phyloP scores from a whole-genome alignment of 2,888 invertebrate species.

The Gari tellinella region DNA sequence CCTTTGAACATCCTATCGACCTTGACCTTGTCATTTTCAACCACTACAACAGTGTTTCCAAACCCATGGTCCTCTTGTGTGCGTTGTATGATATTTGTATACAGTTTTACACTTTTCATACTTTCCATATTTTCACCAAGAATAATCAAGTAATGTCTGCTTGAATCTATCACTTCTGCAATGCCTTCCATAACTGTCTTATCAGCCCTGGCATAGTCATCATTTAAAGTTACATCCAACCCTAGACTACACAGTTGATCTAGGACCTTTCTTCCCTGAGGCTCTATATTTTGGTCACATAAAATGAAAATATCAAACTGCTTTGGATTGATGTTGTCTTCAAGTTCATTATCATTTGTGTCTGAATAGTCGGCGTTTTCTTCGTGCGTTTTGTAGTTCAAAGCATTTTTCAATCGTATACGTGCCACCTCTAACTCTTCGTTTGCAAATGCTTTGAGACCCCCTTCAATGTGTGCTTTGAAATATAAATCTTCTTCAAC shows the following conservation, averaged over 20 bases:
- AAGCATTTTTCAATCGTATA: conserved; percentile 22
- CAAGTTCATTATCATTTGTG: not conserved
- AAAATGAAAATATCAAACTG: conserved; percentile 32
- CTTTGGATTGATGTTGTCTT: not conserved
- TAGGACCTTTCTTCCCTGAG: not conserved
- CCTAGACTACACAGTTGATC: not conserved
- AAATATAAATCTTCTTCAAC: conserved; percentile 17
- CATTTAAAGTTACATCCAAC: conserved; percentile 22
- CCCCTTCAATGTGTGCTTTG: conserved; percentile 29
- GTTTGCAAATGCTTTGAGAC: conserved; percentile 20
- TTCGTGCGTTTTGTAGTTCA: not conserved
- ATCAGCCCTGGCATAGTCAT: conserved; percentile 6
- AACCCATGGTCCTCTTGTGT: conserved; percentile 2
- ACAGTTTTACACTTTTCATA: not conserved
- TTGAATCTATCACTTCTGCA: conserved; percentile 6
- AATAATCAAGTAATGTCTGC: conserved; percentile 29
- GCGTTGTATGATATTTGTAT: conserved; percentile 9
- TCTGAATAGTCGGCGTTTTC: not conserved
- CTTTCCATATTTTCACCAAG: not conserved
- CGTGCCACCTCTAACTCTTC: conserved; percentile 18
- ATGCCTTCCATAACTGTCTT: conserved; percentile 12
- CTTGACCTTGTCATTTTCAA: not conserved
- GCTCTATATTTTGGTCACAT: conserved; percentile 8
- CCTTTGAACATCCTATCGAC: not conserved
- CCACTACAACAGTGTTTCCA: conserved; percentile 14